Evolutionary conservation across 2,113 vertebrate genomes (phyloP).

Genomic region (Saimiri boliviensis): DNA sequence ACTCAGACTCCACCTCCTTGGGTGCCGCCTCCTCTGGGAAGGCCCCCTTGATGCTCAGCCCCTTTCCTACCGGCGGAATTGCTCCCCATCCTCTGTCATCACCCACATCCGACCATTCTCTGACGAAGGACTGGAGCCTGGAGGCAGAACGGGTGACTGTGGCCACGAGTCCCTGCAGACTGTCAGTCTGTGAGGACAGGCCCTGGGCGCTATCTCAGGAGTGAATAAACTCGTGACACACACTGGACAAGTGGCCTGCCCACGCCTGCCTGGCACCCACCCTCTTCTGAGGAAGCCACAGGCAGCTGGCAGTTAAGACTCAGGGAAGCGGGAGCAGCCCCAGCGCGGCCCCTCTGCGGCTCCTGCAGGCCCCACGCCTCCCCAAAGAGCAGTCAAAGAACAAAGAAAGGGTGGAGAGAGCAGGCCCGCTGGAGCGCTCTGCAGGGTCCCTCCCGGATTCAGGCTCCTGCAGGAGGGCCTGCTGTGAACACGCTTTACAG

Average conservation of each 20-base stretch:
- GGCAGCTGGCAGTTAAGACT: neutral
- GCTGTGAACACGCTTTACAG: neutral
- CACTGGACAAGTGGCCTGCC: neutral
- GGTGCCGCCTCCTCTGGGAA: neutral
- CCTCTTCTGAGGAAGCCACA: neutral
- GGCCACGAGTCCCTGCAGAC: neutral
- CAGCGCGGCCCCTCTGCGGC: neutral
- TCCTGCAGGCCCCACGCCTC: too few relatives aligned
- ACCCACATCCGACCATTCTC: neutral
- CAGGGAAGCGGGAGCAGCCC: rapidly evolving
- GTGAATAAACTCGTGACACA: rapidly evolving
- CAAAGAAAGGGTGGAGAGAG: rapidly evolving
- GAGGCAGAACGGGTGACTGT: neutral
- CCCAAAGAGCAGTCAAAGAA: neutral
- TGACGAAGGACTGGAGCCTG: rapidly evolving
- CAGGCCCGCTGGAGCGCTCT: neutral
- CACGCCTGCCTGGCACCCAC: rapidly evolving
- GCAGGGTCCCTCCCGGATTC: neutral
- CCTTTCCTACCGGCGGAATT: neutral
- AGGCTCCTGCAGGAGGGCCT: neutral
- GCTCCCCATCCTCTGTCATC: neutral
- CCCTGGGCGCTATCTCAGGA: neutral
- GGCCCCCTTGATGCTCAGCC: neutral
- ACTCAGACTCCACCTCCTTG: neutral
- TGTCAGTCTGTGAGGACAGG: rapidly evolving